Evolutionary conservation across 2,113 vertebrate genomes (phyloP), one percentile per base, ranked within the genome.

Genomic region (Rhea pennata): DNA sequence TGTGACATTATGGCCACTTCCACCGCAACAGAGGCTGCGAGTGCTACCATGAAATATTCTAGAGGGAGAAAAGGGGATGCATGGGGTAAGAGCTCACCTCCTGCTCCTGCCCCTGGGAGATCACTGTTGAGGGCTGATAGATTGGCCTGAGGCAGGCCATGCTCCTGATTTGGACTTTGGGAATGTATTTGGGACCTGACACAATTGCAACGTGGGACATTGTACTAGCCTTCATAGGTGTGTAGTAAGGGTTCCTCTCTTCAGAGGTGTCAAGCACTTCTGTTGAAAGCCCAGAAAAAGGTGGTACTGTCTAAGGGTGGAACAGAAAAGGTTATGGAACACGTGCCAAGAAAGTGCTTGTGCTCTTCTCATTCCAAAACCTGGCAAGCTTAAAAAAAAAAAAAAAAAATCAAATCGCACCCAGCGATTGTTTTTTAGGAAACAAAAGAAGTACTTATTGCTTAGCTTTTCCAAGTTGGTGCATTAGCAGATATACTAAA

Each of bases 341-440:
- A 62, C 51, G 79, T 96, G 90, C 93, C 96, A 96, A 96, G 86
- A 94, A 95, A 94, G 31, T 87, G 87, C 77, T 87, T 93, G 66
- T 27, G 54, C 87, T 95, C 51, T 80, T 80, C 90, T 86, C 1
- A 0, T 90, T 97, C 87, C 92, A 94, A 93, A 91, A 93, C 67
- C 92, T 6, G 23, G 42, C 67, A 92, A 36, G 66, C 84, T 92
- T 82, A 16, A 86, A 94, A 94, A 74, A 62, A 64, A 42, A 22
- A 87, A 83, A 51, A 1, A 61, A 10, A 75, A 46, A 39, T 88
- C 86, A 53, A 76, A 87, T 92, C 36, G 67, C 82, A 87, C 88
- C 58, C 87, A 95, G 48, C 1, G 3, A 96, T 93, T 96, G 94
- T 89, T 92, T 96, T 88, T 95, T 81, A 92, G 75, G 93, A 94